Evolutionary conservation across 2,113 vertebrate species (phyloP).

Genomic region (Oxyruncus cristatus): DNA sequence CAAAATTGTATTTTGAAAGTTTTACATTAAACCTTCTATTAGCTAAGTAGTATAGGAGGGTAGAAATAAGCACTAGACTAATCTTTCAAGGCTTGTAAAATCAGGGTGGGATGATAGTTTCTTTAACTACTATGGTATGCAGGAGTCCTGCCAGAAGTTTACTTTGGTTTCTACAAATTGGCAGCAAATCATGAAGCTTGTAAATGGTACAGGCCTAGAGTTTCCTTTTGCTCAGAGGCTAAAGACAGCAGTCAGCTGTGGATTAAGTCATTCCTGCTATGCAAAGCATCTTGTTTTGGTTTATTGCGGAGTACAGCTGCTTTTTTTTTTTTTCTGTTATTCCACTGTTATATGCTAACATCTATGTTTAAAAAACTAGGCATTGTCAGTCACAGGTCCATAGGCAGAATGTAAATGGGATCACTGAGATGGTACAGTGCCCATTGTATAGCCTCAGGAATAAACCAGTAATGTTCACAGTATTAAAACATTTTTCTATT

Average conservation of each 20-base stretch:
- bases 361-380: not conserved
- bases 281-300: conserved; percentile 36
- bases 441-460: not conserved
- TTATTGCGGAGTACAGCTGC: not conserved
- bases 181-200: not conserved
- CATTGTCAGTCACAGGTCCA: not conserved
- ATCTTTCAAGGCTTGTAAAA: conserved; percentile 16
- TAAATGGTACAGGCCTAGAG: conserved; percentile 21
- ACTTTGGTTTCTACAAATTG: conserved; percentile 42
- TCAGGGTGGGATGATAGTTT: conserved; percentile 21
- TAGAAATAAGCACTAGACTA: not conserved
- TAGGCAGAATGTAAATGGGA: not conserved
- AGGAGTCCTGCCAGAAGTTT: conserved; percentile 30
- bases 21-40: not conserved
- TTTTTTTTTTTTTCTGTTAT: conserved; percentile 7
- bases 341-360: not conserved
- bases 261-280: conserved; percentile 61
- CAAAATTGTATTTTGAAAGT: not conserved
- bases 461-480: not conserved
- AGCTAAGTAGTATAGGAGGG: not conserved
- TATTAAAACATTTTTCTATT: not conserved
- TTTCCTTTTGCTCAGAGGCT: conserved; percentile 26
- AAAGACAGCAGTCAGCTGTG: conserved; percentile 55
- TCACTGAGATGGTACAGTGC: not conserved
- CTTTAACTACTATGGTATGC: conserved; percentile 51